Base-by-base conservation (phyloP, 2,797 vertebrate species). In the Acrossocheilus fasciatus region DNA sequence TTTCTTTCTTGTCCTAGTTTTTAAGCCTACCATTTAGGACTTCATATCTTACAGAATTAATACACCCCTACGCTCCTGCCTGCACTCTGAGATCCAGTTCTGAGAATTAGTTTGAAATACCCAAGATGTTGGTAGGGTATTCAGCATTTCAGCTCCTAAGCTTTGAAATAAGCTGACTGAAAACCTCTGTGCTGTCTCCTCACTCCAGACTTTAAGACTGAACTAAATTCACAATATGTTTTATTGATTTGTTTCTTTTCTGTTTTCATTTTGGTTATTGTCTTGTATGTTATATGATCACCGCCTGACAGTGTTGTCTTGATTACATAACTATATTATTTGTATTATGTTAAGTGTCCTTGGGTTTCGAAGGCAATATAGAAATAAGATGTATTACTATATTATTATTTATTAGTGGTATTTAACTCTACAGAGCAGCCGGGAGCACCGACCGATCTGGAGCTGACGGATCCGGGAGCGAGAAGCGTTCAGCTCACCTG, bases 361-460 rank as follows among this genome's bases (percentile, higher is more conserved):
- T 66, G 12, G 62, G 62, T 66, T 34, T 66, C 2, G 0, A 17
- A 34, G 30, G 30, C 6, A 15, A 17, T 68, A 36, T 68, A 36
- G 3, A 68, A 36, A 36, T 68, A 68, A 36, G 62, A 64, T 5
- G 1, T 15, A 64, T 64, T 64, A 26, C 12, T 34, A 18, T 18
- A 34, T 8, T 36, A 36, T 36, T 36, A 68, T 36, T 68, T 17
- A 26, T 76, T 54, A 78, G 12, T 34, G 47, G 1, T 50, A 45
- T 50, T 81, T 95, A 91, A 77, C 86, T 90, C 93, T 88, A 87
- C 92, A 99, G 98, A 97, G 93, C 94, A 92, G 85, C 98, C 98
- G 4, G 96, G 98, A 90, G 94, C 97, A 72, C 98, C 98, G 0
- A 97, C 96, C 89, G 98, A 99, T 93, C 96, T 99, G 87, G 98